Conservation (phyloP, 2,113 vertebrate genomes). For the Bufo bufo region DNA sequence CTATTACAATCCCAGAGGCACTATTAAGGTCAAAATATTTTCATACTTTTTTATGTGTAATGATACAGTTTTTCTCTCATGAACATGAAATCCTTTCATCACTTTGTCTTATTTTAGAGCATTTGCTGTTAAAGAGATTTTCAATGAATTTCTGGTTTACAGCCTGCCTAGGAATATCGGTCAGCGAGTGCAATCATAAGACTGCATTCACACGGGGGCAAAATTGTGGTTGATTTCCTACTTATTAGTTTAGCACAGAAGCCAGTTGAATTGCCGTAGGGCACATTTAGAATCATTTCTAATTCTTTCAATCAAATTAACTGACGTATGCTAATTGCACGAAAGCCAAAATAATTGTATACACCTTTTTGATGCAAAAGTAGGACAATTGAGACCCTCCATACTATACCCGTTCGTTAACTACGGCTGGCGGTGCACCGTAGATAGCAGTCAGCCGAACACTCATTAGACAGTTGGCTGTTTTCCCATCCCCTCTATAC, state of each 20-base stretch:
- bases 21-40: conserved; percentile 22
- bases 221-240: background rate
- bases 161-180: conserved; percentile 2
- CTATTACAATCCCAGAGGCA: background rate
- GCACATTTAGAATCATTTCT: background rate
- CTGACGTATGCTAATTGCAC: background rate
- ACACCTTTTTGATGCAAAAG: background rate
- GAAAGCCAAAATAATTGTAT: background rate
- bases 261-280: background rate
- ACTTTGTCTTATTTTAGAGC: background rate
- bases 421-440: too few species aligned
- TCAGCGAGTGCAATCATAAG: conserved; percentile 8
- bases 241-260: too few species aligned
- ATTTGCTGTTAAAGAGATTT: background rate
- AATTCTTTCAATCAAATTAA: background rate
- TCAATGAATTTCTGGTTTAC: background rate
- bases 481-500: too few species aligned
- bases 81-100: background rate
- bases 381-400: background rate
- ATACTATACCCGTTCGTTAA: background rate
- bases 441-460: too few species aligned
- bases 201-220: background rate
- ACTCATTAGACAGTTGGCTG: too few species aligned
- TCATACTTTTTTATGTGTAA: conserved; percentile 13
- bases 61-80: background rate